Conservation (phyloP, 2,113 vertebrate genomes). For the Diglossa brunneiventris region DNA sequence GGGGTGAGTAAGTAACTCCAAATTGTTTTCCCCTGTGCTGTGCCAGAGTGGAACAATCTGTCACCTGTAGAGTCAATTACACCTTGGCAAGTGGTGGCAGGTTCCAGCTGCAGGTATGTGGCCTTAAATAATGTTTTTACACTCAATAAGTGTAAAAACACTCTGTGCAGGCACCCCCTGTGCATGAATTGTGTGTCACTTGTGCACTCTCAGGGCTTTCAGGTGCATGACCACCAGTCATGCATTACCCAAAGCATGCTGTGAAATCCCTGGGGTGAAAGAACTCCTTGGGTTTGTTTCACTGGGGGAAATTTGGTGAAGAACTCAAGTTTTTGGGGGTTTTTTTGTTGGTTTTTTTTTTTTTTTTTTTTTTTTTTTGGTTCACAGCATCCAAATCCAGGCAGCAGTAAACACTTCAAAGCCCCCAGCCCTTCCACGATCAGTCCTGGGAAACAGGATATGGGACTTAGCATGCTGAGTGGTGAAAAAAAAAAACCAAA, state of each 20-base stretch:
- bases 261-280: not conserved
- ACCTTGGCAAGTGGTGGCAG: not conserved
- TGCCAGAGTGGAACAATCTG: not conserved
- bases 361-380: too few species aligned
- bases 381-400: not conserved
- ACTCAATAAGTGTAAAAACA: not conserved
- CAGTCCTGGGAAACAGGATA: slow-evolving; percentile 11
- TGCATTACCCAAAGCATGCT: not conserved
- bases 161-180: not conserved
- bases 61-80: not conserved
- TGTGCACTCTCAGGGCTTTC: not conserved
- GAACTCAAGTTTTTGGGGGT: not conserved
- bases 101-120: not conserved
- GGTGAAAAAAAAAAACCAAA: not conserved
- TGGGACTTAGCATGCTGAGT: not conserved
- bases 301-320: not conserved
- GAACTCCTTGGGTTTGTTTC: not conserved
- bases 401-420: not conserved
- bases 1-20: not conserved
- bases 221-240: not conserved
- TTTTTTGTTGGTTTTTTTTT: too few species aligned
- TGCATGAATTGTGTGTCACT: not conserved
- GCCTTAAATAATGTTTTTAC: not conserved
- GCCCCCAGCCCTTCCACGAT: not conserved
- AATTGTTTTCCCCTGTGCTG: not conserved